phyloP scores from a whole-genome alignment of 2,797 vertebrate species.

The Microtus obscurus region DNA sequence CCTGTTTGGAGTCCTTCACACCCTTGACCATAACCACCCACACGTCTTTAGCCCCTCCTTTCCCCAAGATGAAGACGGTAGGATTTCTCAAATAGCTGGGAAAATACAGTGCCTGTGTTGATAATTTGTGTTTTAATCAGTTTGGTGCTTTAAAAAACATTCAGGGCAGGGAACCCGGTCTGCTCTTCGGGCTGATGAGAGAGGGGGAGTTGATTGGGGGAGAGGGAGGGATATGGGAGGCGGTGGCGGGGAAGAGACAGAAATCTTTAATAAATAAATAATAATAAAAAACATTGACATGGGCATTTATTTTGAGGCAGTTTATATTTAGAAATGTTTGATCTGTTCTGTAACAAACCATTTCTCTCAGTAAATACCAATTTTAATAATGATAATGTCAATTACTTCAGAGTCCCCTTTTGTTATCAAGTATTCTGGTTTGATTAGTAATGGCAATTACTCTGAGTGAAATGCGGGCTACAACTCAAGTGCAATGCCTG shows the following conservation, averaged over 20 bases:
- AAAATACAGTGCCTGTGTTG: not conserved
- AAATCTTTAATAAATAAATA: too few species aligned
- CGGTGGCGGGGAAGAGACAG: too few species aligned
- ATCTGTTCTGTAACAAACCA: not conserved
- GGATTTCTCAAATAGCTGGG: not conserved
- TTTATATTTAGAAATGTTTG: constrained; percentile 17
- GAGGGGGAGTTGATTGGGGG: too few species aligned
- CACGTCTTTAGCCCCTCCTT: accelerated
- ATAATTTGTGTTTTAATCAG: not conserved
- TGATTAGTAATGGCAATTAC: not conserved
- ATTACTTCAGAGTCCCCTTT: not conserved
- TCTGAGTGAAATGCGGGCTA: not conserved
- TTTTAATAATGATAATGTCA: not conserved
- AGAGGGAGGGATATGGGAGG: too few species aligned
- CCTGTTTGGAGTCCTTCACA: not conserved
- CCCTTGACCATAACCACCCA: not conserved
- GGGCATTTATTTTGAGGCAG: not conserved
- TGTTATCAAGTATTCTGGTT: not conserved
- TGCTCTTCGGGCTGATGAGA: too few species aligned
- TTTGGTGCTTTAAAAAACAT: not conserved
- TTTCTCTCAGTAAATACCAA: constrained; percentile 9
- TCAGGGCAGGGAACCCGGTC: too few species aligned
- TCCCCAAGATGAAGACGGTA: not conserved
- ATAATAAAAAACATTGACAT: not conserved
- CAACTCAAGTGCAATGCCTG: not conserved